phyloP scores from a whole-genome alignment of 2,888 invertebrate species.

The Machimus atricapillus region DNA sequence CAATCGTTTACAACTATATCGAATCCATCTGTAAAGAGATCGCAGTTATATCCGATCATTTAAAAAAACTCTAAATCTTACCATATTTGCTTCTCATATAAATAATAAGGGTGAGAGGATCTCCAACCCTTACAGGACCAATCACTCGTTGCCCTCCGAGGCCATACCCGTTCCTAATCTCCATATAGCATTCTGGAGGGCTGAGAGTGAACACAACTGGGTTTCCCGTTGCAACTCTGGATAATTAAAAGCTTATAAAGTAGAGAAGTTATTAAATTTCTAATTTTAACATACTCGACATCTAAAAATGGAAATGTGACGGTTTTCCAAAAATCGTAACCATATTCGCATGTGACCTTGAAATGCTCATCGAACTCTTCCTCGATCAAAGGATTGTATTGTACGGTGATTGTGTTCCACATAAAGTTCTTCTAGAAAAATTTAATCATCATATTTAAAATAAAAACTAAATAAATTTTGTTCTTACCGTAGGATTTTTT shows the following conservation, averaged over 20 bases:
- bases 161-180: slow-evolving; percentile 90
- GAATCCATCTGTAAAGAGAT: slow-evolving; percentile 77
- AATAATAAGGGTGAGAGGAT: slow-evolving; percentile 89
- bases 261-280: background rate
- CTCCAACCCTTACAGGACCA: slow-evolving; percentile 90
- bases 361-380: slow-evolving; percentile 95
- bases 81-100: slow-evolving; percentile 96
- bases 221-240: slow-evolving; percentile 90
- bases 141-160: slow-evolving; percentile 84
- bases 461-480: background rate
- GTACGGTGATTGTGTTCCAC: slow-evolving; percentile 96
- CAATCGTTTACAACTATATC: slow-evolving; percentile 95
- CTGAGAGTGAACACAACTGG: slow-evolving; percentile 92
- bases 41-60: background rate
- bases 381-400: slow-evolving; percentile 91
- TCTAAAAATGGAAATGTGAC: slow-evolving; percentile 94
- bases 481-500: slow-evolving; percentile 82
- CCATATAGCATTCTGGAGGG: slow-evolving; percentile 96
- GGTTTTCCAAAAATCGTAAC: slow-evolving; percentile 96
- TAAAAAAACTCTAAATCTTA: slow-evolving; percentile 59
- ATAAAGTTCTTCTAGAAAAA: slow-evolving; percentile 83
- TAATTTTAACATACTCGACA: slow-evolving; percentile 80
- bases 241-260: background rate
- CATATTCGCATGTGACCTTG: slow-evolving; percentile 95
- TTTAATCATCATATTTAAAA: background rate